phyloP scores from a whole-genome alignment of 1,140 invertebrate genomes.

The Pseudomyrmex cubaensis region DNA sequence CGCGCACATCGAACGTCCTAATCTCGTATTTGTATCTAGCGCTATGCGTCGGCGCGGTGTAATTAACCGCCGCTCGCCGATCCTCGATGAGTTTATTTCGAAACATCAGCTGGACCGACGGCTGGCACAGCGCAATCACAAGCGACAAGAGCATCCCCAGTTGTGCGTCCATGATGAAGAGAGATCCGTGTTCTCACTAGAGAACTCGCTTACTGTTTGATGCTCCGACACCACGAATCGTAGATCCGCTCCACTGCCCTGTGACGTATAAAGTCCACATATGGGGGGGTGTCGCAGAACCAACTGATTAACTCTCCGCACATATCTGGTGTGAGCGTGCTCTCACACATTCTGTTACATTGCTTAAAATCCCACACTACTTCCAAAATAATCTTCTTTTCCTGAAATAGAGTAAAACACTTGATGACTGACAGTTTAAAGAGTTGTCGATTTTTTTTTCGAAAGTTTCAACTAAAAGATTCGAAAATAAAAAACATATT shows the following conservation, averaged over 20 bases:
- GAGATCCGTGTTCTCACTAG: background rate
- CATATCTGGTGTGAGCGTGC: background rate
- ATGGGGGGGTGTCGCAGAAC: background rate
- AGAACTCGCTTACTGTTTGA: background rate
- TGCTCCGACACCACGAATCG: background rate
- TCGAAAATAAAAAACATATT: too few species aligned
- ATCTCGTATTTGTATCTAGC: constrained; percentile 72
- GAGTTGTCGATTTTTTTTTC: too few species aligned
- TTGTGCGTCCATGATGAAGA: background rate
- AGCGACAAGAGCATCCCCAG: constrained; percentile 1
- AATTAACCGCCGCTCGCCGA: background rate
- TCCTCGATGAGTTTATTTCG: background rate
- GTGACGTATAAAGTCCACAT: background rate
- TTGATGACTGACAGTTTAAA: too few species aligned
- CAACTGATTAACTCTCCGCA: background rate
- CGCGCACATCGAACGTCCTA: constrained; percentile 75
- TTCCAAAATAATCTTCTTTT: too few species aligned
- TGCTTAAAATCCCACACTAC: too few species aligned
- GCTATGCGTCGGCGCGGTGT: background rate
- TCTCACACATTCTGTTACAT: too few species aligned
- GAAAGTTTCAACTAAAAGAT: too few species aligned
- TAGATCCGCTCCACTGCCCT: background rate
- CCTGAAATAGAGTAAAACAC: too few species aligned
- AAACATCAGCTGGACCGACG: constrained; percentile 18
- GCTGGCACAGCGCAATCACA: constrained; percentile 29